Evolutionary conservation across 1,140 invertebrate genomes (phyloP).

Genomic region (Druon quercuslanigerum): DNA sequence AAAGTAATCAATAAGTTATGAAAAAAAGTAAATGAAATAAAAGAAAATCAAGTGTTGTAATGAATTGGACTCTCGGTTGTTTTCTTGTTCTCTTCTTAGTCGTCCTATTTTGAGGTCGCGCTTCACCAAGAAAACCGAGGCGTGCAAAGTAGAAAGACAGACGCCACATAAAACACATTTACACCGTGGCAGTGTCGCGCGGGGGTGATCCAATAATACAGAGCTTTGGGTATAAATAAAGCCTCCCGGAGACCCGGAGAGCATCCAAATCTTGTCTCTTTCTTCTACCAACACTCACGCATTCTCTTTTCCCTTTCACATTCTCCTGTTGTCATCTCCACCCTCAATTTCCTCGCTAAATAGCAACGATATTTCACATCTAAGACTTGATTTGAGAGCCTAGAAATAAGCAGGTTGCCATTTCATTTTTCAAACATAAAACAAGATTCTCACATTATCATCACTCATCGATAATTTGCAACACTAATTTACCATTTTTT

Average conservation of each 20-base stretch:
- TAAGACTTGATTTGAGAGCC: not conserved
- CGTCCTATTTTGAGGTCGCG: constrained; percentile 52
- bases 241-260: constrained; percentile 44
- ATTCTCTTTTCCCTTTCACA: constrained; percentile 18
- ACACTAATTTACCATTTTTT: too few species aligned
- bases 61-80: constrained; percentile 3
- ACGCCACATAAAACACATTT: constrained; percentile 48
- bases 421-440: too few species aligned
- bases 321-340: constrained; percentile 16
- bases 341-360: not conserved
- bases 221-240: constrained; percentile 60
- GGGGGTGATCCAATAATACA: constrained; percentile 60
- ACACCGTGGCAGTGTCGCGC: constrained; percentile 54
- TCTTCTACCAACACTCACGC: constrained; percentile 30
- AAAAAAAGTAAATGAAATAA: not conserved
- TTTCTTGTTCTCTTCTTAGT: constrained; percentile 26
- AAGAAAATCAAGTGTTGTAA: not conserved
- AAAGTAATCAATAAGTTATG: too few species aligned
- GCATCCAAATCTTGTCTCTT: constrained; percentile 44
- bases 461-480: not conserved
- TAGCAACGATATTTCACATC: not conserved
- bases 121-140: constrained; percentile 50
- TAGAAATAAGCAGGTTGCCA: not conserved
- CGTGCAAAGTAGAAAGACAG: constrained; percentile 49
- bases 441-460: too few species aligned